Evolutionary conservation across 2,888 invertebrate genomes (phyloP).

Genomic region (Synergus itoensis): DNA sequence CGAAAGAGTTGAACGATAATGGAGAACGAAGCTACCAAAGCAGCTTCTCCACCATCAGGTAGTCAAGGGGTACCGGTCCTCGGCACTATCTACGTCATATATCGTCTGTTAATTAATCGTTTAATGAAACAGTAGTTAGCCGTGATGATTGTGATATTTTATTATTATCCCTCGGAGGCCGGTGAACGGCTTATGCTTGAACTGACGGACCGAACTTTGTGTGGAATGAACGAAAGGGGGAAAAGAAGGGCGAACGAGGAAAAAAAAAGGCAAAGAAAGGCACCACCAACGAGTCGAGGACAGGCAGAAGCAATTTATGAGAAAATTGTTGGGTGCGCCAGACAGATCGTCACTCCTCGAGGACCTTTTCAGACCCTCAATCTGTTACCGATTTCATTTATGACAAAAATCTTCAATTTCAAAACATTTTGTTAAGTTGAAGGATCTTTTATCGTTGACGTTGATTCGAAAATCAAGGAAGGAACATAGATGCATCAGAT

Average conservation of each 20-base stretch:
- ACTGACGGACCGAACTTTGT: constrained; percentile 36
- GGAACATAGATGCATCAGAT: constrained; percentile 6
- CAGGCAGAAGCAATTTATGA: constrained; percentile 62
- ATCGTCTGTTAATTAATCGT: constrained; percentile 76
- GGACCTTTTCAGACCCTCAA: constrained; percentile 8
- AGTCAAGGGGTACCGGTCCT: constrained; percentile 48
- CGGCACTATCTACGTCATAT: constrained; percentile 71
- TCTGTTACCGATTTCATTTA: not conserved
- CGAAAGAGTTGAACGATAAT: constrained; percentile 43
- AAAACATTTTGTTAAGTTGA: not conserved
- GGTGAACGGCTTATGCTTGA: constrained; percentile 41
- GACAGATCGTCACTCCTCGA: constrained; percentile 52
- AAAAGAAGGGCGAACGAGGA: constrained; percentile 44
- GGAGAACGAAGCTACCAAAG: constrained; percentile 43
- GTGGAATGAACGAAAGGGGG: constrained; percentile 48
- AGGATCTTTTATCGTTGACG: not conserved
- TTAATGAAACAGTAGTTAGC: constrained; percentile 76
- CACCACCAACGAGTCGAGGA: constrained; percentile 50
- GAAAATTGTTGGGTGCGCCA: constrained; percentile 60
- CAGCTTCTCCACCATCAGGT: constrained; percentile 37
- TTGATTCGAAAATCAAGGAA: constrained; percentile 12
- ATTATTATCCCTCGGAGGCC: constrained; percentile 66
- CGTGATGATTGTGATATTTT: constrained; percentile 75
- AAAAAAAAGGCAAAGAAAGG: constrained; percentile 19
- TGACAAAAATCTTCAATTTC: not conserved